These are phyloP conservation scores for Dorcus hopei DNA, from an alignment of 2,888 invertebrate genomes.

Conservation along the genomic window DNA sequence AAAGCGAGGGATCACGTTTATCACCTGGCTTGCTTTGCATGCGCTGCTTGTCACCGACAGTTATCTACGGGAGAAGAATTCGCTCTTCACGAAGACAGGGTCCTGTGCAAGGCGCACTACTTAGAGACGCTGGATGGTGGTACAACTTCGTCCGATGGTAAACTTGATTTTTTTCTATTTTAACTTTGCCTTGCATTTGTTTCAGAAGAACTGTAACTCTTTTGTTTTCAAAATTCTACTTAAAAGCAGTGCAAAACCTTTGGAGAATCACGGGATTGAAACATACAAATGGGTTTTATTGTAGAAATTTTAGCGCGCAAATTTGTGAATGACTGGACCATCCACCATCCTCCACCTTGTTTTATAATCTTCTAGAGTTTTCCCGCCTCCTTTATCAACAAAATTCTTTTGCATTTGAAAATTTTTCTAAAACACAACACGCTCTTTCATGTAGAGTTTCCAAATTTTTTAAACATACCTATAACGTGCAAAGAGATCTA, in stretches of 20 bases:
- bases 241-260: too few relatives aligned
- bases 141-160: constrained; percentile 87
- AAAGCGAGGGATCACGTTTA: constrained; percentile 92
- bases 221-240: too few relatives aligned
- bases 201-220: neutral
- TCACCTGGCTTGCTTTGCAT: constrained; percentile 98
- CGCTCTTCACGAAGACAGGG: constrained; percentile 89
- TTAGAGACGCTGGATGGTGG: constrained; percentile 88
- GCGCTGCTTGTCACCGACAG: constrained; percentile 92
- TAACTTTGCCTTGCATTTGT: neutral
- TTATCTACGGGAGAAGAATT: constrained; percentile 96
- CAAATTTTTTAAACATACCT: too few relatives aligned
- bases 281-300: neutral
- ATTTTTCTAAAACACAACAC: too few relatives aligned
- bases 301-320: neutral
- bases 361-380: too few relatives aligned
- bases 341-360: too few relatives aligned
- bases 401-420: too few relatives aligned
- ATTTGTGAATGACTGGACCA: too few relatives aligned
- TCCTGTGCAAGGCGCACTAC: constrained; percentile 97
- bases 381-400: too few relatives aligned
- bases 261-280: too few relatives aligned
- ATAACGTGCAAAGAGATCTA: too few relatives aligned
- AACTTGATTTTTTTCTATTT: constrained; percentile 6
- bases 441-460: too few relatives aligned